Evolutionary conservation across 2,797 vertebrate species (phyloP), one percentile per base, ranked within the genome.

Genomic region (Anolis apletophallus): DNA sequence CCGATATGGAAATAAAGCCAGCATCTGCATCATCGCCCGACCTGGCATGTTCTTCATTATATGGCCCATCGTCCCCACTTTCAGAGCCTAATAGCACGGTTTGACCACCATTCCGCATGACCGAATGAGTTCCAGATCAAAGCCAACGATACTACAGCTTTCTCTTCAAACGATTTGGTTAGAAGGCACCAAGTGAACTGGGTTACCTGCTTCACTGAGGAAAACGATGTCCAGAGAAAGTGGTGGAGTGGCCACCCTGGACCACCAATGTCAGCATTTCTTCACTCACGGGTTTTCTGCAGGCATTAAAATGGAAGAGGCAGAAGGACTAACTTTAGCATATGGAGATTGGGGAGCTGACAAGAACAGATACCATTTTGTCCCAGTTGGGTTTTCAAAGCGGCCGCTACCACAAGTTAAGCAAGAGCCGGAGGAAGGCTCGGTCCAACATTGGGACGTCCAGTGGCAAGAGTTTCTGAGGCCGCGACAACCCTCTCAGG

Each of bases 401-500:
- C 17, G 64, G 75, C 6, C 2, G 3, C 3, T 40, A 17, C 21
- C 8, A 12, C n/a, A 26, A 21, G 40, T 86, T 8, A 86, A 86
- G 32, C 85, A 74, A 46, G 85, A 81, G 7, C 68, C n/a, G 0
- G 17, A 72, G 2, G 78, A 73, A 8, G 46, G 57, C 21, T 36
- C 54, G n/a, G n/a, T 21, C 17, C 67, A 80, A 11, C 69, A n/a
- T 12, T 74, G 85, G 69, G 52, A 85, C 36, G 7, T 21, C 67
- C 67, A 59, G 11, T 79, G 75, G 64, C 75, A 79, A 54, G 84
- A 85, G 7, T 71, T 79, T 50, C 8, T 79, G 52, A 59, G 32
- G 40, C n/a, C 57, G 0, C 7, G 34, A n/a, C 72, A 76, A 21
- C n/a, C 67, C 23, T 36, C 17, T n/a, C 64, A 16, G 2, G 9